Percentiles rank a stretch among this genome's conserved stretches.
Conservation (phyloP, 2,113 vertebrate genomes). For the Litocranius walleri region DNA sequence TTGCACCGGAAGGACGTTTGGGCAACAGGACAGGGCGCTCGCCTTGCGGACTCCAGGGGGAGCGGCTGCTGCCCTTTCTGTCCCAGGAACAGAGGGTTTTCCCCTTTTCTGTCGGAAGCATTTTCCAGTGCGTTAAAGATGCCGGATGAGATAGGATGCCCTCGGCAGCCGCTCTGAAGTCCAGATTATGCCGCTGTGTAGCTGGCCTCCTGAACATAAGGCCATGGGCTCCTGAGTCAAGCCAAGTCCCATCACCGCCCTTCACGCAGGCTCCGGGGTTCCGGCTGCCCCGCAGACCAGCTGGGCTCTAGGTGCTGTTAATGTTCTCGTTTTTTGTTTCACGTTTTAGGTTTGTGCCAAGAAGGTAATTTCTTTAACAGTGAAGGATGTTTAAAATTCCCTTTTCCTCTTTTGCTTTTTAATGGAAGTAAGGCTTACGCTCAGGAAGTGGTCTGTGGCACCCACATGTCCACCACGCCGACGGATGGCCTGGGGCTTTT, state of each 20-base stretch:
- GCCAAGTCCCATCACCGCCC: not conserved
- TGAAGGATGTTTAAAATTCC: not conserved
- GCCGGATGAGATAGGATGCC: not conserved
- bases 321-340: not conserved
- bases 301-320: not conserved
- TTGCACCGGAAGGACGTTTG: rapidly evolving
- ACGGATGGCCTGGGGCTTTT: not conserved
- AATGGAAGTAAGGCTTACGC: not conserved
- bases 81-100: not conserved
- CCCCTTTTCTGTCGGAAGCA: not conserved
- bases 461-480: rapidly evolving
- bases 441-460: not conserved
- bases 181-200: not conserved
- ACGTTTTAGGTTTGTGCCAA: not conserved
- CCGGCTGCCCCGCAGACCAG: not conserved
- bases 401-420: not conserved
- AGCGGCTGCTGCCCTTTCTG: not conserved
- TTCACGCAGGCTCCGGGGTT: not conserved
- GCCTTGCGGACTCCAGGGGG: not conserved
- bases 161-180: not conserved
- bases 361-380: not conserved
- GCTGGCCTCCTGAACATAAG: not conserved
- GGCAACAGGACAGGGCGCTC: not conserved
- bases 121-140: not conserved
- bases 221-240: not conserved